Base-by-base conservation (phyloP, 1,140 invertebrate species). In the Drosophila hydei region DNA sequence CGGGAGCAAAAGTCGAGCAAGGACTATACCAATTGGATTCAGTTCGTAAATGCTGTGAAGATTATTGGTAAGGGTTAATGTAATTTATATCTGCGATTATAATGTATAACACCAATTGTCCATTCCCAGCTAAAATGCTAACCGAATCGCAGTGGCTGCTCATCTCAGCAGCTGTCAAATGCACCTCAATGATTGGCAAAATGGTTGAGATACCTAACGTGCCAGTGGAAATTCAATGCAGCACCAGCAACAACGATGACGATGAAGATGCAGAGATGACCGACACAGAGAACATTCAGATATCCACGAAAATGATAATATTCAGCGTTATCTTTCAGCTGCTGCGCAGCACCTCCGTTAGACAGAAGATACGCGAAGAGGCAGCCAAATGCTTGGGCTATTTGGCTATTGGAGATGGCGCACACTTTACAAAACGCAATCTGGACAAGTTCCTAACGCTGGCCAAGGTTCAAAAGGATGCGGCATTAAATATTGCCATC, bases 141-240 rank as follows among this genome's bases (percentile, higher is more conserved):
- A 80, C 69, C 54, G 80, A 91, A 59, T 62, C 89, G n/a, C 91
- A 91, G 19, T 81, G 87, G 77, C 70, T 92, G 18, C 69, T 92
- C 2, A 79, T 91, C 5, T 91, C 90, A 4, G 91, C 91, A 2
- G 90, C 91, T 0, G 81, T 91, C 0, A 91, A 91, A 63, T 91
- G 91, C 63, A 75, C 90, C 25, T 91, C 91, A 12, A 90, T 92
- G 78, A 90, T 92, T 55, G 89, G 91, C 58, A 91, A 90, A 52
- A 67, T 73, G 12, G 85, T 85, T 2, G 63, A 88, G 54, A 89
- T 92, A 62, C 91, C 91, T 12, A 90, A 91, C 51, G 78, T 90
- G 4, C 74, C 85, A 16, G 81, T 91, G 5, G 89, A 89, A 54
- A 89, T 91, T 2, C 56, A 70, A 2, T 65, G 52, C 30, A 9